Percentiles rank a stretch among this genome's conserved stretches.
Evolutionary conservation across 2,888 invertebrate genomes (phyloP).

Genomic region (Hirtodrosophila cameraria): DNA sequence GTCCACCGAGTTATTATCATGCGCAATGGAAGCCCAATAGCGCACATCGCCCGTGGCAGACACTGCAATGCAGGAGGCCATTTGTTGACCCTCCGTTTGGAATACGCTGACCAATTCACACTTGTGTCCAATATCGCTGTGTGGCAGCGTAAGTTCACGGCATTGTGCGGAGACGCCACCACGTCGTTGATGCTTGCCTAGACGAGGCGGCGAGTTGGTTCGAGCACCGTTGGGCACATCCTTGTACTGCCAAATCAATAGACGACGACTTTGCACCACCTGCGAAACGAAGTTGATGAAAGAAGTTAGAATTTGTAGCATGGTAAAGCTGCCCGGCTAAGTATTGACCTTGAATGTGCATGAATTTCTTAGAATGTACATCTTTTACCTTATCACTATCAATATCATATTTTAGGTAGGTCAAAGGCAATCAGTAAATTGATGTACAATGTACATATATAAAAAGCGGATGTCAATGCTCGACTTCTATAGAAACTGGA

Average conservation of each 20-base stretch:
- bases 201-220: conserved; percentile 60
- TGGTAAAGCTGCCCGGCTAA: too few species aligned
- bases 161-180: conserved; percentile 86
- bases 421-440: too few species aligned
- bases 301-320: too few species aligned
- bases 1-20: conserved; percentile 94
- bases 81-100: conserved; percentile 86
- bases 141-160: conserved; percentile 93
- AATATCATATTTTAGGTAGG: too few species aligned
- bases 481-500: too few species aligned
- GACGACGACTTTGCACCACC: conserved; percentile 93
- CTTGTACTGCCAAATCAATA: conserved; percentile 93
- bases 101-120: conserved; percentile 93
- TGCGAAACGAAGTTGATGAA: too few species aligned
- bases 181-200: conserved; percentile 71
- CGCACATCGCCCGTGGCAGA: conserved; percentile 96
- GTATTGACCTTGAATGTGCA: too few species aligned
- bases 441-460: too few species aligned
- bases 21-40: conserved; percentile 95
- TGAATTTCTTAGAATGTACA: too few species aligned
- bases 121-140: conserved; percentile 95
- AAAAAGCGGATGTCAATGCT: too few species aligned
- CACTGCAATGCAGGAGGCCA: conserved; percentile 94
- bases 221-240: conserved; percentile 73
- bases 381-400: too few species aligned